Conservation (phyloP, 1,140 invertebrate species). For the Pinna nobilis region DNA sequence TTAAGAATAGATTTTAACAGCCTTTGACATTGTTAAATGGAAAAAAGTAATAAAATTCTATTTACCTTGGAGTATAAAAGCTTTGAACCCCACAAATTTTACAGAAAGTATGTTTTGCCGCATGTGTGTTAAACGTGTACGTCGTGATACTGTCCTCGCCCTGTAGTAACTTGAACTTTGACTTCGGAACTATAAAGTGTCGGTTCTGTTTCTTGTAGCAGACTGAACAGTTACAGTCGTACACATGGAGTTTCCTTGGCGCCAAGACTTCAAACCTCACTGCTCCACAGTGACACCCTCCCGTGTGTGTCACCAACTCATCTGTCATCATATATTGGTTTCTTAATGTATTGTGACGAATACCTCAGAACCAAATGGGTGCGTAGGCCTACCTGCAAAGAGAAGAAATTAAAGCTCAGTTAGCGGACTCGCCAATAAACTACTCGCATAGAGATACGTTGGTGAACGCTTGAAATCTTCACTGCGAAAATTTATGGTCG, state of each 20-base stretch:
- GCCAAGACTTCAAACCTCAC: constrained; percentile 75
- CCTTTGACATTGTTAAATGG: too few species aligned
- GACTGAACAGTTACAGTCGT: constrained; percentile 77
- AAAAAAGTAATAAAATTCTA: too few species aligned
- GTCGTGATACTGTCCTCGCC: constrained; percentile 75
- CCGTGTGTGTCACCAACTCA: constrained; percentile 69
- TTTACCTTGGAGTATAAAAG: constrained; percentile 76
- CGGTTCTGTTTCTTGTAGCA: constrained; percentile 77
- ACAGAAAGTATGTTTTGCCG: constrained; percentile 78
- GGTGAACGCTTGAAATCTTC: not conserved
- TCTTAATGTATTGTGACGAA: too few species aligned
- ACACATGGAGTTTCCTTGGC: constrained; percentile 69
- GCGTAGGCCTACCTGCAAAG: too few species aligned
- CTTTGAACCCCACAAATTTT: constrained; percentile 78
- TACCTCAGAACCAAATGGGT: too few species aligned
- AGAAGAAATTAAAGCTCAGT: too few species aligned
- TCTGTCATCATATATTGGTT: constrained; percentile 24
- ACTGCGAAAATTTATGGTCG: too few species aligned
- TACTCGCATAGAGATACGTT: too few species aligned
- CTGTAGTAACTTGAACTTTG: constrained; percentile 74
- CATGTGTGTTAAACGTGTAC: constrained; percentile 78
- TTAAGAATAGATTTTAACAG: too few species aligned
- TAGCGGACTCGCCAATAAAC: too few species aligned
- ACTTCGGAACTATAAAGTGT: constrained; percentile 76
- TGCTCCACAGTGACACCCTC: constrained; percentile 78